phyloP scores from a whole-genome alignment of 2,797 vertebrate species.

The Enteromius paludinosus region DNA sequence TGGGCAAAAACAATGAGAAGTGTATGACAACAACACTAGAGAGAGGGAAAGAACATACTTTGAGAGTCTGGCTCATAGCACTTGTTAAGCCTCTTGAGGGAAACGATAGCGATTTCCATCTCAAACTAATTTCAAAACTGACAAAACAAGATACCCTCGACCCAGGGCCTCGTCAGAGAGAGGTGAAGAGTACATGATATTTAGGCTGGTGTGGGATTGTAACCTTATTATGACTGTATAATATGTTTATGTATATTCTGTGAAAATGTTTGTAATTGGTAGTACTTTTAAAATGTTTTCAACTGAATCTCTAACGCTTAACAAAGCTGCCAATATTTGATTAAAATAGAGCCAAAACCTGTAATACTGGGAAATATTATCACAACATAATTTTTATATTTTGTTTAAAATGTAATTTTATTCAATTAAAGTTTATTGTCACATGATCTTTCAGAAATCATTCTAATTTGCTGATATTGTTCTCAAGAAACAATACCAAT shows the following conservation, averaged over 20 bases:
- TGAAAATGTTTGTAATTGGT: not conserved
- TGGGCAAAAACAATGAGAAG: not conserved
- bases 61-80: not conserved
- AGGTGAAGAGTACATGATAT: not conserved
- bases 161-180: not conserved
- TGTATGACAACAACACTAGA: not conserved
- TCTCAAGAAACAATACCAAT: not conserved
- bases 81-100: slow-evolving; percentile 16
- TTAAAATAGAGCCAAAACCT: not conserved
- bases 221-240: not conserved
- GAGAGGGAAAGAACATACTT: not conserved
- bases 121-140: slow-evolving; percentile 30
- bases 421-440: not conserved
- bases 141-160: slow-evolving; percentile 19
- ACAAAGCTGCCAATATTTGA: not conserved
- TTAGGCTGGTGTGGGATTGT: not conserved
- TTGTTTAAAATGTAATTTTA: not conserved
- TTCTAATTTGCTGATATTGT: not conserved
- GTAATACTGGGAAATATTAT: not conserved
- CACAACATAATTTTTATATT: not conserved
- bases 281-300: not conserved
- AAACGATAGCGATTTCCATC: slow-evolving; percentile 1
- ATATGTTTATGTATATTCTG: not conserved
- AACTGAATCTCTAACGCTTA: not conserved
- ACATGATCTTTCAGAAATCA: not conserved